Base-by-base conservation (phyloP, 2,888 invertebrate species). In the Synergus umbraculus region DNA sequence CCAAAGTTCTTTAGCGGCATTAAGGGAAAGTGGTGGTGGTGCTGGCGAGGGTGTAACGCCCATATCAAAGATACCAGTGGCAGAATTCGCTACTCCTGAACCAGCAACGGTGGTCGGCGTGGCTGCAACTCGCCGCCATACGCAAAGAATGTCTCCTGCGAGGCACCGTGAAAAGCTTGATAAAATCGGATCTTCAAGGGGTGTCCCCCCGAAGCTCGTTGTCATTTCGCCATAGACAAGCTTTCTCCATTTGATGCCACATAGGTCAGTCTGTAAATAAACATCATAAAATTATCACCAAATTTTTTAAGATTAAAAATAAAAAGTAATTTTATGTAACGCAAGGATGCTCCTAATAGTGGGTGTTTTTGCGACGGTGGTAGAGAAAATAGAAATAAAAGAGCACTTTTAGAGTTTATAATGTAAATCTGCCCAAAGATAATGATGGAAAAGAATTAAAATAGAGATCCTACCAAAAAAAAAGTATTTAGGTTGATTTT, bases 201-300 rank as follows among this genome's bases (percentile, higher is more conserved):
- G 97, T 82, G 92, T 93, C 88, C 94, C 94, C 83, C 93, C 93
- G 84, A 92, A 92, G 83, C 92, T 92, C 82, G 93, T 93, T 86
- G 92, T 93, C 89, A 86, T 92, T 93, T 96, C 97, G 92, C 96
- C 96, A 95, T 97, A 97, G 92, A 96, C 96, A 91, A 97, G 94
- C 93, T 97, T 98, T 95, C 97, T 97, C 99, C 99, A 99, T 97
- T 98, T 98, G 94, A 99, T 99, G 92, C 99, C 99, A 94, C 98
- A 97, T 92, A 99, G 95, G 95, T 99, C 99, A 93, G 99, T 99
- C 99, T 99, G 95, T 15, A 87, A 84, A 86, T 83, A 86, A 79
- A 86, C 82, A 85, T 29, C 10, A 69, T 22, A 1, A n/a, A 15
- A 29, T 29, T 29, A 29, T 29, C 29, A 29, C 29, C 29, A 29